Conservation (phyloP, 2,888 invertebrate genomes). For the Leptinotarsa rubiginosa region DNA sequence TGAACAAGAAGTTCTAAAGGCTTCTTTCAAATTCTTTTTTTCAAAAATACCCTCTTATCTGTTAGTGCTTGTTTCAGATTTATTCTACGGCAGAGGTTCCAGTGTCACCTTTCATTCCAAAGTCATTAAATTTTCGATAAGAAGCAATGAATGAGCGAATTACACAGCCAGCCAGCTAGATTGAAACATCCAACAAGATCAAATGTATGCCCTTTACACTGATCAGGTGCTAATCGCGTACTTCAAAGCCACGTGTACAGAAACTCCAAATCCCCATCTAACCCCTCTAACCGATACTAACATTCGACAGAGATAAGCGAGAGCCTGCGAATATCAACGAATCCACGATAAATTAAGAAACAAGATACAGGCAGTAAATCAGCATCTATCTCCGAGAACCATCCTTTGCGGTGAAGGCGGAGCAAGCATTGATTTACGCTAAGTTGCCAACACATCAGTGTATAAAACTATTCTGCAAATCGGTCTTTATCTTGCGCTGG, state of each 20-base stretch:
- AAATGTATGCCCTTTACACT: not conserved
- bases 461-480: conserved; percentile 41
- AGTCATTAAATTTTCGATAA: too few species aligned
- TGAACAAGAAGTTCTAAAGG: too few species aligned
- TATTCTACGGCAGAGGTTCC: too few species aligned
- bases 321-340: conserved; percentile 18
- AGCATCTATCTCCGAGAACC: conserved; percentile 34
- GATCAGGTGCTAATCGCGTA: conserved; percentile 4
- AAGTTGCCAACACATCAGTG: conserved; percentile 41
- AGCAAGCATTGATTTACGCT: conserved; percentile 38
- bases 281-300: not conserved
- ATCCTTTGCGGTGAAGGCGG: conserved; percentile 22
- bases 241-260: not conserved
- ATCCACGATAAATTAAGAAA: conserved; percentile 20
- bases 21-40: too few species aligned
- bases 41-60: too few species aligned
- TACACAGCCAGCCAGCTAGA: not conserved
- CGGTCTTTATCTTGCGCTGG: conserved; percentile 37
- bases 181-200: not conserved
- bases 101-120: too few species aligned
- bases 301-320: not conserved
- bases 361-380: conserved; percentile 28
- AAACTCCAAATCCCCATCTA: conserved; percentile 1
- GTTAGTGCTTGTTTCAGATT: too few species aligned
- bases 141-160: too few species aligned